phyloP scores from a whole-genome alignment of 2,113 vertebrate species.

The Bubo blakistoni region DNA sequence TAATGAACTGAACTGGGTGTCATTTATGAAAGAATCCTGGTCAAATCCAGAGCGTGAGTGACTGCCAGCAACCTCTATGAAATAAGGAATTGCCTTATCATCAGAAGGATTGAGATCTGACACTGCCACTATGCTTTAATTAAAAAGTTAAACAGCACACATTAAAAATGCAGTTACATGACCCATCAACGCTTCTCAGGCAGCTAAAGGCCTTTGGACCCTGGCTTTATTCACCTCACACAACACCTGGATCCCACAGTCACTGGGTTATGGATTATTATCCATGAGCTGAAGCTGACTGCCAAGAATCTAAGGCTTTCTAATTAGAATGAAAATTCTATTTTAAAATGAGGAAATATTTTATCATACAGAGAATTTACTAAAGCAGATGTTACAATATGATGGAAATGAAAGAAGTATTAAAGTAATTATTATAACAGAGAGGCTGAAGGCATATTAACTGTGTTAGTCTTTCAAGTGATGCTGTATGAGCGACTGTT shows the following conservation, averaged over 20 bases:
- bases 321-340: constrained; percentile 1
- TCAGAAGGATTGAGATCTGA: neutral
- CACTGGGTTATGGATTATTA: neutral
- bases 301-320: neutral
- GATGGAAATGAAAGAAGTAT: neutral
- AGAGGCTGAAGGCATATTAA: neutral
- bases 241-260: neutral
- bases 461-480: neutral
- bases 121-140: neutral
- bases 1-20: neutral
- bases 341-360: neutral
- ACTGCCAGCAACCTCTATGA: neutral
- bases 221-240: neutral
- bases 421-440: neutral
- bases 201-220: neutral
- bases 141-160: neutral
- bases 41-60: neutral
- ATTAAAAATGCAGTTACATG: neutral
- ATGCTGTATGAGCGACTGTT: neutral
- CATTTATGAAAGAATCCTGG: neutral
- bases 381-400: constrained; percentile 1
- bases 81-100: neutral
- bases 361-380: neutral
- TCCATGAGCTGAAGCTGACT: neutral
- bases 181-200: neutral